Percentiles rank a stretch among this genome's conserved stretches.
These are phyloP conservation scores for Campylomormyrus numenius DNA, from an alignment of 2,113 vertebrate genomes.

Conservation along the genomic window DNA sequence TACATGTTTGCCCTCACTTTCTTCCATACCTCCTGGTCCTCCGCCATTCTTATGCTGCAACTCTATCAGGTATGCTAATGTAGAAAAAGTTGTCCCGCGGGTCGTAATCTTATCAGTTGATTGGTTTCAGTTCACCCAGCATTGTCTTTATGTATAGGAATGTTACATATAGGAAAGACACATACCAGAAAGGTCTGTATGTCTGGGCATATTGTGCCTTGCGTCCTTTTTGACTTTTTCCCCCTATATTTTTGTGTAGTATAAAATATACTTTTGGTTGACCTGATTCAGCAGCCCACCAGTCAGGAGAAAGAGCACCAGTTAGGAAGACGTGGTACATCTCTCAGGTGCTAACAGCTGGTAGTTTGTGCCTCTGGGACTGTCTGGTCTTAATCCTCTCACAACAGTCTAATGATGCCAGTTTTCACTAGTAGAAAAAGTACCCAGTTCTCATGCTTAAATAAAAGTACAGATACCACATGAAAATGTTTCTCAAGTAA, in stretches of 20 bases:
- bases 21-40: constrained; percentile 74
- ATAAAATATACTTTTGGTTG: background rate
- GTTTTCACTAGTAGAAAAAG: background rate
- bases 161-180: background rate
- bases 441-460: background rate
- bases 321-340: background rate
- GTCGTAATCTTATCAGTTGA: background rate
- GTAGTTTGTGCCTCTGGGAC: background rate
- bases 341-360: background rate
- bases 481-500: background rate
- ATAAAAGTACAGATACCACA: background rate
- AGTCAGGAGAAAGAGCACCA: background rate
- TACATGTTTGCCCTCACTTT: constrained; percentile 65
- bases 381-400: background rate
- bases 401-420: background rate
- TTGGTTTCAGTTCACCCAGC: background rate
- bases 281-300: background rate
- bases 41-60: constrained; percentile 64
- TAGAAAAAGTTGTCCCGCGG: background rate
- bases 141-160: background rate
- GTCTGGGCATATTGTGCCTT: background rate
- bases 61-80: constrained; percentile 75
- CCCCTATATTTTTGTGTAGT: background rate
- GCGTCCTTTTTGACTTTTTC: background rate
- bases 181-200: background rate